Evolutionary conservation across 1,140 invertebrate genomes (phyloP), one percentile per base, ranked within the genome.

Genomic region (Drosophila suzukii): DNA sequence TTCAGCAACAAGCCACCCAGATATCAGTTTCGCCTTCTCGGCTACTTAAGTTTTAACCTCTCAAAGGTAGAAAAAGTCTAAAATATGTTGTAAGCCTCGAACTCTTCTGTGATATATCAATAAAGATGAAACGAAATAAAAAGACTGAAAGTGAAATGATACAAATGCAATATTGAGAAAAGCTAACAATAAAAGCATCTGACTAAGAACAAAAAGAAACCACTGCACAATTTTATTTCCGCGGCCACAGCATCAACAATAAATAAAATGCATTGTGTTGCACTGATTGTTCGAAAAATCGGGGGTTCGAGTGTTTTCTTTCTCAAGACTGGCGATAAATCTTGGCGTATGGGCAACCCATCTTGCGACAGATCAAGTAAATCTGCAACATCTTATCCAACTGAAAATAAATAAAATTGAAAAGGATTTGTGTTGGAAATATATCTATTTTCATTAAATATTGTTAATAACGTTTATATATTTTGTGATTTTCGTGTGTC

Each of bases 241-340:
- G 71, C 72, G 83, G 49, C 67, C 51, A 68, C 44, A 56, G 46
- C 39, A 78, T 60, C 65, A 77, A 66, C 39, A 75, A 62, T n/a
- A 65, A 70, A 74, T 81, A 57, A 68, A 89, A 67, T 66, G 80
- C 75, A 63, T 75, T 74, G 46, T 47, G 67, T 50, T 66, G 49
- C 72, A 30, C 34, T 74, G 47, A 68, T 65, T 71, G 46, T 71
- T 61, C 56, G 49, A 53, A 74, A 88, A 89, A 66, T 80, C 84
- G 83, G 83, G 83, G 83, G 84, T 88, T 89, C 66, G 66, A 73
- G 72, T 86, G 84, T 86, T 86, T 86, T 86, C 75, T 89, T 86
- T 86, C 46, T 49, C 30, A 65, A 67, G 61, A 34, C 41, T 54
- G 32, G 54, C 73, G 61, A 46, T 58, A 20, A 51, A 57, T 38